Conservation (phyloP, 2,888 invertebrate genomes). For the Drosophila gaucha region DNA sequence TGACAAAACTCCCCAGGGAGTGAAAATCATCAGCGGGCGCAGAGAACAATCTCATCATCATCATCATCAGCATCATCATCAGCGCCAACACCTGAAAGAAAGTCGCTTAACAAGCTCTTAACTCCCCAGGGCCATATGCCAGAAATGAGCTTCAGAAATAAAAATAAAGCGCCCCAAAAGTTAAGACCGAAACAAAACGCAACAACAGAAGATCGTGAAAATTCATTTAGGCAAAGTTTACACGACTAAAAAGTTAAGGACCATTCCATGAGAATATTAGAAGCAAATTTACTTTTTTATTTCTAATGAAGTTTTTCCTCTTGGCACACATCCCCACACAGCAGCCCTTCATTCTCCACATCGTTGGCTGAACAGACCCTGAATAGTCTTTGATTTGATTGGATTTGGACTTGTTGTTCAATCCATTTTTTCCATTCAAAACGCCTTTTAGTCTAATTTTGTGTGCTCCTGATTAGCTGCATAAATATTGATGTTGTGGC, state of each 20-base stretch:
- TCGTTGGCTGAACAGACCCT: not conserved
- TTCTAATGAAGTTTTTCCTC: conserved; percentile 59
- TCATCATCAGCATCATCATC: conserved; percentile 33
- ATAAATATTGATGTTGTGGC: conserved; percentile 54
- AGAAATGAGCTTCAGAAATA: conserved; percentile 46
- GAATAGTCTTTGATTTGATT: conserved; percentile 57
- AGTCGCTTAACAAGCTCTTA: conserved; percentile 67
- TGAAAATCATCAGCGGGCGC: conserved; percentile 56
- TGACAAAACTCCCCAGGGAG: conserved; percentile 61
- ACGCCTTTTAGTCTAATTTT: conserved; percentile 43
- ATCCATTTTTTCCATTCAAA: conserved; percentile 10
- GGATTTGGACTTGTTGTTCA: conserved; percentile 43
- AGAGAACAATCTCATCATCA: conserved; percentile 37
- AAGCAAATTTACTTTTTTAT: conserved; percentile 48
- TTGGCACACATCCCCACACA: conserved; percentile 31
- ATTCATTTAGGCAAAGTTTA: conserved; percentile 72
- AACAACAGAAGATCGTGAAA: conserved; percentile 46
- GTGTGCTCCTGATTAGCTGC: conserved; percentile 48
- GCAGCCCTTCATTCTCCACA: not conserved
- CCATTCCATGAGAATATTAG: conserved; percentile 55
- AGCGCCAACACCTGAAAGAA: conserved; percentile 59
- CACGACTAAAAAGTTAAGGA: conserved; percentile 51
- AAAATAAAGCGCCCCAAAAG: conserved; percentile 48
- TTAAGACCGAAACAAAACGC: conserved; percentile 8
- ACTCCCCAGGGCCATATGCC: conserved; percentile 68